A percentile compares a stretch with the other conserved stretches of the same genome.
Evolutionary conservation across 2,113 vertebrate species (phyloP).

Genomic region (Chrysochloris asiatica): DNA sequence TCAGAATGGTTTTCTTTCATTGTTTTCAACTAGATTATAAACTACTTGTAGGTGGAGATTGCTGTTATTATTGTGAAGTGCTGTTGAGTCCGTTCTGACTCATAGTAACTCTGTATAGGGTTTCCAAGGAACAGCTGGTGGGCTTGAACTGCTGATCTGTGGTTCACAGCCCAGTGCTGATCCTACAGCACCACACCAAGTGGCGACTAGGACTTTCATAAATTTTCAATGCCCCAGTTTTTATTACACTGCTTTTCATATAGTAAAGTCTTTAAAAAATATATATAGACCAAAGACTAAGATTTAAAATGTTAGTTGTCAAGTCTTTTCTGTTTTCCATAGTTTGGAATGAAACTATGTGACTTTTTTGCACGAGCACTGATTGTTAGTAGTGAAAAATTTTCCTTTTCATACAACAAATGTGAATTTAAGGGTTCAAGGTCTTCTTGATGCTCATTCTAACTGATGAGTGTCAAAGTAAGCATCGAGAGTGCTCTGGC

Average conservation of each 20-base stretch:
- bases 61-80: too few relatives aligned
- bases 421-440: background rate
- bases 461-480: too few relatives aligned
- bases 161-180: too few relatives aligned
- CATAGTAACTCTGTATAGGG: too few relatives aligned
- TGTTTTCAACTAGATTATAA: slow-evolving; percentile 17
- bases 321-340: background rate
- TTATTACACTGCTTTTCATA: slow-evolving; percentile 24
- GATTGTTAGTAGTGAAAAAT: background rate
- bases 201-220: background rate
- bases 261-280: background rate
- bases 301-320: background rate
- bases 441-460: background rate
- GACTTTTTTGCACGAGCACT: background rate
- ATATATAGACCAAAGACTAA: background rate
- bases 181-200: too few relatives aligned
- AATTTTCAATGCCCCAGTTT: background rate
- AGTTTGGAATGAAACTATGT: background rate
- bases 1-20: background rate
- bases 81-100: too few relatives aligned
- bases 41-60: background rate
- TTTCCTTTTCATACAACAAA: background rate
- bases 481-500: background rate
- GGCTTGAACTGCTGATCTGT: too few relatives aligned
- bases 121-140: too few relatives aligned